These are phyloP conservation scores for Athalia circularis DNA, from an alignment of 2,888 invertebrate genomes.

Conservation along the genomic window DNA sequence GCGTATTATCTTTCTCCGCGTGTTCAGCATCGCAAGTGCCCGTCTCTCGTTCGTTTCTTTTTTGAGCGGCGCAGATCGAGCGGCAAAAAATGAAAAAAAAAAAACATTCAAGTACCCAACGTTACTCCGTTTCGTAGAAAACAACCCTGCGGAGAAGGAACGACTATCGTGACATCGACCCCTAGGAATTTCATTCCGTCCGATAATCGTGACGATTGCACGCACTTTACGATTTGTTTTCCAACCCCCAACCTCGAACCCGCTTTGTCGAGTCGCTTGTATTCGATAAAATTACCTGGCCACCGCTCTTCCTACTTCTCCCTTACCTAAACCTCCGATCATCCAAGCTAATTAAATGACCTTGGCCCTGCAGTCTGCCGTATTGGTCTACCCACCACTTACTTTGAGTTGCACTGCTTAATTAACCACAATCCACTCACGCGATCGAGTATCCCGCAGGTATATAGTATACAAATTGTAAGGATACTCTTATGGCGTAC, in stretches of 20 bases:
- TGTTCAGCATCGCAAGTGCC: slow-evolving; percentile 20
- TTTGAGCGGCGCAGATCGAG: too few species aligned
- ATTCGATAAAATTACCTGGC: slow-evolving; percentile 20
- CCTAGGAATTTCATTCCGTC: slow-evolving; percentile 20
- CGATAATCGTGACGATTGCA: slow-evolving; percentile 10
- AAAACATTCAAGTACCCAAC: too few species aligned
- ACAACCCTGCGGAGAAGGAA: background rate
- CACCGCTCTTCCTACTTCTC: background rate
- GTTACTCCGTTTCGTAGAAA: background rate
- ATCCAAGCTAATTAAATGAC: slow-evolving; percentile 28
- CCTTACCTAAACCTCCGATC: too few species aligned
- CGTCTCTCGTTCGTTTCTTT: too few species aligned
- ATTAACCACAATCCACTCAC: slow-evolving; percentile 2
- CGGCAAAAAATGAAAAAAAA: too few species aligned
- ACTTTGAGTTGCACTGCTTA: slow-evolving; percentile 13
- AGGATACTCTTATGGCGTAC: too few species aligned
- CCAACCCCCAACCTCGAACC: background rate
- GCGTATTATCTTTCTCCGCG: slow-evolving; percentile 33
- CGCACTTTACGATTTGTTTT: background rate
- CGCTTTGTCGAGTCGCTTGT: background rate
- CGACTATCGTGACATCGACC: slow-evolving; percentile 19
- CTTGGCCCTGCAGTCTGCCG: background rate
- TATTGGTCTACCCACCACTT: background rate
- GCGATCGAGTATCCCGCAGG: background rate
- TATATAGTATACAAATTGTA: too few species aligned